A percentile compares a stretch with the other conserved stretches of the same genome.
Evolutionary conservation across 2,888 invertebrate species (phyloP).

Genomic region (Xestia c-nigrum): DNA sequence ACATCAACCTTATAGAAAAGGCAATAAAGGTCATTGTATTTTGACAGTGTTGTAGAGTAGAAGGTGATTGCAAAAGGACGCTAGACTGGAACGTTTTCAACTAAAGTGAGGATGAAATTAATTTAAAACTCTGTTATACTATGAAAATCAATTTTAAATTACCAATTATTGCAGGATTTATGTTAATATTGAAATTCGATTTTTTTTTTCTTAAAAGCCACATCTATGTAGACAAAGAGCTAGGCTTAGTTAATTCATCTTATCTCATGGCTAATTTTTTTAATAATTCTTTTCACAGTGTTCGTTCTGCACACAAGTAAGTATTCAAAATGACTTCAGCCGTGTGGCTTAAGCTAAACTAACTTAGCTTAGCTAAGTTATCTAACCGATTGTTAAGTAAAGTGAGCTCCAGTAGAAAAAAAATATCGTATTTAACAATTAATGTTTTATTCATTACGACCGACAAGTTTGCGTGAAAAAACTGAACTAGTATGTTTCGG

Average conservation of each 20-base stretch:
- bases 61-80: not conserved
- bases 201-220: too few species aligned
- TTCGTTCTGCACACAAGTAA: not conserved
- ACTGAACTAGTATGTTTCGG: not conserved
- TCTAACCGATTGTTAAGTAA: not conserved
- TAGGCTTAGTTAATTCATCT: not conserved
- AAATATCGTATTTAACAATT: not conserved
- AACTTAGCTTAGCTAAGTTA: not conserved
- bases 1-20: not conserved
- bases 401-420: not conserved
- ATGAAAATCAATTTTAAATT: conserved; percentile 33
- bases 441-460: not conserved
- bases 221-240: not conserved
- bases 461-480: not conserved
- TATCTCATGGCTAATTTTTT: not conserved
- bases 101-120: conserved; percentile 32
- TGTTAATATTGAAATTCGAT: not conserved
- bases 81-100: conserved; percentile 24
- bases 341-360: not conserved
- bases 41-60: not conserved
- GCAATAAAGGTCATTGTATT: not conserved
- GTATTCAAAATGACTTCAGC: not conserved
- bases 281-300: not conserved
- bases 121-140: conserved; percentile 35
- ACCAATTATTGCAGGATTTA: conserved; percentile 8